These are phyloP conservation scores for Caenorhabditis sp. DNA, from an alignment of 2,888 invertebrate genomes.

Conservation along the genomic window DNA sequence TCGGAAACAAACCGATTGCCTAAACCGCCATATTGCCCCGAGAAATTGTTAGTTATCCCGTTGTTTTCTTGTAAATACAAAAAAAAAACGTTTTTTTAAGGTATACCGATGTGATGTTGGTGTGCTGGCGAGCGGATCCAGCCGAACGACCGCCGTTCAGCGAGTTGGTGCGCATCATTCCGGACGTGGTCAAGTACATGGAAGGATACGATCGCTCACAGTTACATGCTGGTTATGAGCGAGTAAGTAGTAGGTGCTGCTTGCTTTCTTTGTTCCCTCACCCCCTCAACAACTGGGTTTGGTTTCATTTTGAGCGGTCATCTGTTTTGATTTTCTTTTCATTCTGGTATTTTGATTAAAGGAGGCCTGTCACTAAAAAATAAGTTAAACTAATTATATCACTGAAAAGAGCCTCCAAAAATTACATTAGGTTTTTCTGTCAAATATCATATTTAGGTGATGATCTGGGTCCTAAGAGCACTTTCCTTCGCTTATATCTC, in stretches of 20 bases:
- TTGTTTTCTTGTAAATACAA: too few species aligned
- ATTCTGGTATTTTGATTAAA: too few species aligned
- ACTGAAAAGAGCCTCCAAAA: too few species aligned
- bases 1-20: conserved; percentile 79
- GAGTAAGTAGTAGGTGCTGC: conserved; percentile 62
- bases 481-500: too few species aligned
- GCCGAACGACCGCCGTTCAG: conserved; percentile 63
- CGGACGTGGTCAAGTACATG: conserved; percentile 57
- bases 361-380: too few species aligned
- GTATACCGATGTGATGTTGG: conserved; percentile 66
- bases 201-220: conserved; percentile 54
- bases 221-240: conserved; percentile 66
- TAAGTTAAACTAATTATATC: too few species aligned
- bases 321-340: too few species aligned
- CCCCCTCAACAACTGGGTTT: conserved; percentile 2
- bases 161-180: conserved; percentile 55
- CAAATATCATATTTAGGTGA: too few species aligned
- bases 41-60: too few species aligned
- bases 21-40: conserved; percentile 81
- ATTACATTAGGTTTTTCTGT: too few species aligned
- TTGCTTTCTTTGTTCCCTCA: conserved; percentile 38
- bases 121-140: conserved; percentile 66
- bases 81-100: conserved; percentile 52
- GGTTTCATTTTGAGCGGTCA: neutral
- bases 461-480: too few species aligned